Conservation (phyloP, 1,140 invertebrate species). For the Popillia japonica region DNA sequence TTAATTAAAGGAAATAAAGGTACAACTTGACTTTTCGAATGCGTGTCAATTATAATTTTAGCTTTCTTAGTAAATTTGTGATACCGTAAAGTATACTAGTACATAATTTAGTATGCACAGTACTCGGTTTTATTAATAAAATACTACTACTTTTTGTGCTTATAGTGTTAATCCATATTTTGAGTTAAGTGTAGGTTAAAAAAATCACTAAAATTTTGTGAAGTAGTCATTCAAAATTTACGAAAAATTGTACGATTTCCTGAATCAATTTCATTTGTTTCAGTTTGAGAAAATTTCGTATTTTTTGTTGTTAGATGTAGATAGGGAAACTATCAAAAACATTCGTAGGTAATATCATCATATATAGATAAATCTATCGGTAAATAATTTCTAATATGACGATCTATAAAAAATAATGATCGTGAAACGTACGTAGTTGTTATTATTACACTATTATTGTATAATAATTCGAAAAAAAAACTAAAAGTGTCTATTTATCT, state of each 20-base stretch:
- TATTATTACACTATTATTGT: conserved; percentile 2
- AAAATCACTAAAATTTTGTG: too few relatives aligned
- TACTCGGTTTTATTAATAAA: too few relatives aligned
- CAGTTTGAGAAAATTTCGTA: not conserved
- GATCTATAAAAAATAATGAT: conserved; percentile 29
- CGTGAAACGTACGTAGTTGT: not conserved
- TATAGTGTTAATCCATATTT: too few relatives aligned
- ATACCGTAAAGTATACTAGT: too few relatives aligned
- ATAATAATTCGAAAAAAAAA: not conserved
- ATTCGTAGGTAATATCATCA: conserved; percentile 25
- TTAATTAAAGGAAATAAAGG: too few relatives aligned
- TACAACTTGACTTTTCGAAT: too few relatives aligned
- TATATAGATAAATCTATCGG: conserved; percentile 20
- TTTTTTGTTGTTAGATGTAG: conserved; percentile 20
- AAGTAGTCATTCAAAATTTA: too few relatives aligned
- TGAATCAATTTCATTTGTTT: not conserved
- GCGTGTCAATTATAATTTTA: too few relatives aligned
- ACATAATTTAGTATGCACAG: too few relatives aligned
- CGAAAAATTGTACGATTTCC: not conserved
- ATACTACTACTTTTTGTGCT: too few relatives aligned
- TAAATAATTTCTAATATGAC: conserved; percentile 17
- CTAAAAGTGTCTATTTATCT: conserved; percentile 9
- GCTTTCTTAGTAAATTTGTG: too few relatives aligned
- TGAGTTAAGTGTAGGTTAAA: too few relatives aligned
- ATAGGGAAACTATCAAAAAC: conserved; percentile 21